Conservation (phyloP, 2,113 vertebrate species). For the Crotophaga sulcirostris region DNA sequence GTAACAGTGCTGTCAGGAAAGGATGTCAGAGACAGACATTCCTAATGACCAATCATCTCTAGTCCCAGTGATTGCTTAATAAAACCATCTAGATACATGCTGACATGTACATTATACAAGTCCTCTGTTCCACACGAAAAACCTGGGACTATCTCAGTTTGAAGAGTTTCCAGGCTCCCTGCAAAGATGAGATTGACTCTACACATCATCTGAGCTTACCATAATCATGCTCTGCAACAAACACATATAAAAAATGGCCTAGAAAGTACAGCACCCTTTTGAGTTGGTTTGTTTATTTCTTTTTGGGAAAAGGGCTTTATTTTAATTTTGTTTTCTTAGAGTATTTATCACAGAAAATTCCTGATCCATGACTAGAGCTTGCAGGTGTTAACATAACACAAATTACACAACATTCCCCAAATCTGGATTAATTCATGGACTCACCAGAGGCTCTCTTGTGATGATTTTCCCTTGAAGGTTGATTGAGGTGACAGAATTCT, state of each 20-base stretch:
- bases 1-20: neutral
- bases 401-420: neutral
- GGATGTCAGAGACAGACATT: neutral
- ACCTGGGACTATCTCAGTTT: neutral
- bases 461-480: conserved; percentile 12
- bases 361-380: neutral
- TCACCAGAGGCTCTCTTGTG: neutral
- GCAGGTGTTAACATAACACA: neutral
- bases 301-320: neutral
- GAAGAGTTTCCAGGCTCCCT: neutral
- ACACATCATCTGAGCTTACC: neutral
- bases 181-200: neutral
- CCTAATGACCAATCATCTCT: neutral
- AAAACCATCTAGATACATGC: neutral
- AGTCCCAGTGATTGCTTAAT: neutral
- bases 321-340: neutral
- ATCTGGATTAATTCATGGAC: neutral
- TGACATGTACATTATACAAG: neutral
- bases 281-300: neutral
- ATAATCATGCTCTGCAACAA: neutral
- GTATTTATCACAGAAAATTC: neutral
- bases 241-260: neutral
- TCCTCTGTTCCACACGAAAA: neutral
- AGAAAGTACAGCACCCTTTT: neutral
- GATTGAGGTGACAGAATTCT: neutral